A percentile compares a stretch with the other conserved stretches of the same genome.
Evolutionary conservation across 2,888 invertebrate genomes (phyloP).

Genomic region (Serripes groenlandicus): DNA sequence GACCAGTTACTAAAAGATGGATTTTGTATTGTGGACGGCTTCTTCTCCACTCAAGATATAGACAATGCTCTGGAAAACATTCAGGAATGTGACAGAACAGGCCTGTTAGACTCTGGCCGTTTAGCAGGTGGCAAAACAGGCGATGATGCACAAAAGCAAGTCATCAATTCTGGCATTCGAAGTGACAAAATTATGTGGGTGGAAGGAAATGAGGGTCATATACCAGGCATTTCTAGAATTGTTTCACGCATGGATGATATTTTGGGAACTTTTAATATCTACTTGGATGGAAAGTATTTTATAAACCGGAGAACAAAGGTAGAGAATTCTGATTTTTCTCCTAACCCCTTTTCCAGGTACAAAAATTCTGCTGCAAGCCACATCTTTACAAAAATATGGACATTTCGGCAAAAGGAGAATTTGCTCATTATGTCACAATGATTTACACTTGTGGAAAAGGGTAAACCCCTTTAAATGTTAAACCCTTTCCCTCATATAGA

Average conservation of each 20-base stretch:
- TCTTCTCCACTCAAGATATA: conserved; percentile 52
- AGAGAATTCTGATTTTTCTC: too few species aligned
- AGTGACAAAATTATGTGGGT: conserved; percentile 97
- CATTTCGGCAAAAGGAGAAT: too few species aligned
- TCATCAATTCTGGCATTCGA: conserved; percentile 88
- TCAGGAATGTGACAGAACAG: conserved; percentile 27
- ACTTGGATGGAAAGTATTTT: conserved; percentile 89
- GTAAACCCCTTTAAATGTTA: too few species aligned
- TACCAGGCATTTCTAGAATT: conserved; percentile 52
- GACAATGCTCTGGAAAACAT: conserved; percentile 56
- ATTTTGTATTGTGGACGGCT: conserved; percentile 64
- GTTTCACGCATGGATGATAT: conserved; percentile 64
- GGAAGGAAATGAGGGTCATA: conserved; percentile 87
- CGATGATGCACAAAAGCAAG: conserved; percentile 57
- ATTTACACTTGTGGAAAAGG: too few species aligned
- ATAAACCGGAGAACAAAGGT: conserved; percentile 97
- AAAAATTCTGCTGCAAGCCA: too few species aligned
- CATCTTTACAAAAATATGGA: too few species aligned
- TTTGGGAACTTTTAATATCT: conserved; percentile 49
- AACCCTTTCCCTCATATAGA: too few species aligned
- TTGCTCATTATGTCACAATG: too few species aligned
- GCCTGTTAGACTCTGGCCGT: conserved; percentile 46
- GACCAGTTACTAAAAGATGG: conserved; percentile 49
- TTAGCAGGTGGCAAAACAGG: conserved; percentile 67
- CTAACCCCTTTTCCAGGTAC: too few species aligned